Evolutionary conservation across 2,797 vertebrate species (phyloP).

Genomic region (Acridotheres tristis): DNA sequence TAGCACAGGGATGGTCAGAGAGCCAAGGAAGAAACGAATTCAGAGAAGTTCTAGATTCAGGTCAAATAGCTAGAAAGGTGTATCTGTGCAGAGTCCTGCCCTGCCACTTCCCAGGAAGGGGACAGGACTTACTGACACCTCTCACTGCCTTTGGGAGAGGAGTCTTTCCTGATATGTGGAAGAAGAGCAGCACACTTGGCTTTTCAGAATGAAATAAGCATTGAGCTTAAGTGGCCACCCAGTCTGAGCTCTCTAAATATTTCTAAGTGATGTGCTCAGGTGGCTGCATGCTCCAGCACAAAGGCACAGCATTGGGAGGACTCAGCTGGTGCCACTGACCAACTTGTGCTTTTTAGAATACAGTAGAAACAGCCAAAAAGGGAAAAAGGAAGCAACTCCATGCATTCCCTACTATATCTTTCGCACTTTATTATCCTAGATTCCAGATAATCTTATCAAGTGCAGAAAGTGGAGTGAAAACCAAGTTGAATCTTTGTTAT

Average conservation of each 20-base stretch:
- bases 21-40: neutral
- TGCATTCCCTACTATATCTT: neutral
- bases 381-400: neutral
- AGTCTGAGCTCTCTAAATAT: neutral
- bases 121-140: neutral
- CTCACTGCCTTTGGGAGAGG: neutral
- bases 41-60: neutral
- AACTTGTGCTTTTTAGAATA: accelerated
- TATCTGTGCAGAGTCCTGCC: neutral
- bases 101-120: neutral
- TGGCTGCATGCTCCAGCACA: neutral
- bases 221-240: accelerated
- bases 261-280: neutral
- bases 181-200: neutral
- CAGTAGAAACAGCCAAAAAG: neutral
- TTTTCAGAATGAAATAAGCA: neutral
- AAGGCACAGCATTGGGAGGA: accelerated
- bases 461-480: neutral
- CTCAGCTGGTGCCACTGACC: neutral
- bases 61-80: neutral
- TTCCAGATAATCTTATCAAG: neutral
- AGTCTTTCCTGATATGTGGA: accelerated
- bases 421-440: neutral
- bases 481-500: neutral
- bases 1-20: accelerated